phyloP scores from a whole-genome alignment of 2,113 vertebrate genomes.

The Terrapene triunguis region DNA sequence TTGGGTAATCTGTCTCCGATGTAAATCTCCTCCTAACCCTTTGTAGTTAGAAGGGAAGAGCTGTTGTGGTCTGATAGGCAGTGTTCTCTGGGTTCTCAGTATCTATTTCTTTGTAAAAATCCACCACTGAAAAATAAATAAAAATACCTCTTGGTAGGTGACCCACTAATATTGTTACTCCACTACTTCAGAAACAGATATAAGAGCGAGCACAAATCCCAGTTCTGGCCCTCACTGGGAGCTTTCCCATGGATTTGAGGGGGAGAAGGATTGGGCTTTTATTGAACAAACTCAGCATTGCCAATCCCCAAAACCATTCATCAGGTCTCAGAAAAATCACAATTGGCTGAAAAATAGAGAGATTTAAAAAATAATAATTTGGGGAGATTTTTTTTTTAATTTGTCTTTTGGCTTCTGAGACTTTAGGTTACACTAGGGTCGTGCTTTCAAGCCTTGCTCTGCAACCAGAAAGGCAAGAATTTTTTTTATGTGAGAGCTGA shows the following conservation, averaged over 20 bases:
- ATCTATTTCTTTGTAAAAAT: neutral
- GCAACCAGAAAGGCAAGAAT: neutral
- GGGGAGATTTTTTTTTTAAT: accelerated
- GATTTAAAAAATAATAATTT: neutral
- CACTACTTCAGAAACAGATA: neutral
- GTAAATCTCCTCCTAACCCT: neutral
- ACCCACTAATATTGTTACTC: neutral
- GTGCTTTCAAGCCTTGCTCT: neutral
- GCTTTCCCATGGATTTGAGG: too few species aligned
- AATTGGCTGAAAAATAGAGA: too few species aligned
- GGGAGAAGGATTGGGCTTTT: too few species aligned
- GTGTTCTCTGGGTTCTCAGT: neutral
- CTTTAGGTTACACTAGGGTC: neutral
- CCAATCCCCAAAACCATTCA: neutral
- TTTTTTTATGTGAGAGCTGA: neutral
- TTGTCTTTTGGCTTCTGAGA: neutral
- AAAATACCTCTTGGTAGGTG: neutral
- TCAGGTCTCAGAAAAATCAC: neutral
- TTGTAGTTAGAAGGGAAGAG: neutral
- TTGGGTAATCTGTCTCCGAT: neutral
- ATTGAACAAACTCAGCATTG: neutral
- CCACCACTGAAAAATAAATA: neutral
- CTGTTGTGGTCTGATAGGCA: too few species aligned
- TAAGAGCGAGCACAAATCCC: neutral
- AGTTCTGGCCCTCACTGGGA: neutral